These are phyloP conservation scores for Umimayanthus kanabou DNA, from an alignment of 92 coral and sea anemone species.

Conservation along the genomic window DNA sequence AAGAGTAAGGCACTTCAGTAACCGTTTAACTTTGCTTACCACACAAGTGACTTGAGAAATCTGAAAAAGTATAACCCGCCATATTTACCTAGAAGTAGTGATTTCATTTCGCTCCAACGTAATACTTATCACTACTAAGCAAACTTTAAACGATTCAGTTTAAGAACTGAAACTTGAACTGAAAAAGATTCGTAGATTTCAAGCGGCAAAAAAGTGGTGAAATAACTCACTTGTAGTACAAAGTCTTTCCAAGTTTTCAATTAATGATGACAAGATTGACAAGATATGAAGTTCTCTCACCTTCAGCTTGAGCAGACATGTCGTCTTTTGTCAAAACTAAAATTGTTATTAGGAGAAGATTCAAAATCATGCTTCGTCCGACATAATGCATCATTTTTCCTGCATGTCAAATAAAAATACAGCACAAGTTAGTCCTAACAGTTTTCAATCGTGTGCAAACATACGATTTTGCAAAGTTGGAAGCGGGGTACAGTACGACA, in stretches of 20 bases:
- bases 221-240: too few relatives aligned
- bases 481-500: neutral
- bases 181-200: too few relatives aligned
- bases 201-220: neutral
- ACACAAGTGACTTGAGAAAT: neutral
- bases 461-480: neutral
- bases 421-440: neutral
- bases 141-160: too few relatives aligned
- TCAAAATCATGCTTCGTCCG: neutral
- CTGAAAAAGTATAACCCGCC: neutral
- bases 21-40: too few relatives aligned
- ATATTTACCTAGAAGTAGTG: too few relatives aligned
- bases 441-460: neutral
- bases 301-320: neutral
- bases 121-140: neutral
- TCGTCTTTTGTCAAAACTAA: neutral
- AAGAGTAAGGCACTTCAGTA: too few relatives aligned
- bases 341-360: neutral
- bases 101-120: too few relatives aligned
- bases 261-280: too few relatives aligned
- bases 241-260: neutral
- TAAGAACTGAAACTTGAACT: neutral
- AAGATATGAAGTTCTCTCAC: neutral
- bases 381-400: neutral
- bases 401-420: neutral